Evolutionary conservation across 2,797 vertebrate genomes (phyloP), one percentile per base, ranked within the genome.

Genomic region (Eidolon dupreanum): DNA sequence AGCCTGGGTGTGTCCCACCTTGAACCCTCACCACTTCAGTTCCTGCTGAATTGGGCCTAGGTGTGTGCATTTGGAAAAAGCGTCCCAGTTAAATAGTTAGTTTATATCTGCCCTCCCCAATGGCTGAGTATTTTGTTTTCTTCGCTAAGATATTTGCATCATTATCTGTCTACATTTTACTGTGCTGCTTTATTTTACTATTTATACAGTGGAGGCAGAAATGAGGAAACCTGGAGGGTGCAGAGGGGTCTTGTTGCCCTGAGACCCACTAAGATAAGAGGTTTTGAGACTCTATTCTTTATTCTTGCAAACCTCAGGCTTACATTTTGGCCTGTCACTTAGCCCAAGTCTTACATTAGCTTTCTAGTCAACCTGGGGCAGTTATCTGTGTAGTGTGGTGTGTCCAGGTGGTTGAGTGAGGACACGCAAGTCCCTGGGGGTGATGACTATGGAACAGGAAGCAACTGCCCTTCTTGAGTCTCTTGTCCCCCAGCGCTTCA

Each of bases 401-500:
- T 38, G 55, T 33, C 59, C 53, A 71, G 61, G 70, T 28, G 22
- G 57, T 38, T 71, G 57, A 63, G 17, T 55, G 63, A 85, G 49
- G n/a, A 31, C 49, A 16, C n/a, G 1, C 51, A 43, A 6, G 43
- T 33, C 33, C n/a, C n/a, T 6, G 24, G 88, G 73, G 43, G 24
- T 19, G 5, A 53, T 17, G 66, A n/a, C 16, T 2, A 1, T 4
- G 22, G 24, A 19, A 12, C 66, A 31, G 87, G 63, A 85, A 86
- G 77, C 10, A 7, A 43, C 38, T 51, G 24, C n/a, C 22, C 24
- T 36, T 74, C 71, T 24, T 81, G 65, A 88, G 51, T 87, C 51
- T 95, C 49, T 28, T 46, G 5, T 46, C 49, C 13, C 31, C 5
- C 98, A 99, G 99, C 99, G 99, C 38, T 99, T 99, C 98, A 99